A percentile compares a stretch with the other conserved stretches of the same genome.
Evolutionary conservation across 1,140 invertebrate genomes (phyloP).

Genomic region (Drosophila arawakana): DNA sequence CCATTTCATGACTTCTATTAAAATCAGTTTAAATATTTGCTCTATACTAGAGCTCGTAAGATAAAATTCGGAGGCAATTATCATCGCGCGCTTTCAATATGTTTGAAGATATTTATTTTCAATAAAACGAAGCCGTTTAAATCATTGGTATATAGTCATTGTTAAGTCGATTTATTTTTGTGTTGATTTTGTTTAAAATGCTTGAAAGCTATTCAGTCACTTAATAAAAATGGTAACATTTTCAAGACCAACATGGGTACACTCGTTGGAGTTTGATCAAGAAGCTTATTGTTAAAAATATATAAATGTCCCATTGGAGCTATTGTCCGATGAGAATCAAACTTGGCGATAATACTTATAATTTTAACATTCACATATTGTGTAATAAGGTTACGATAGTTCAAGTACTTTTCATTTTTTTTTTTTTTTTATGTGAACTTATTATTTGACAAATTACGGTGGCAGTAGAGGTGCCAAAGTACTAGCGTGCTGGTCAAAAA

Average conservation of each 20-base stretch:
- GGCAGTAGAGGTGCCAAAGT: too few species aligned
- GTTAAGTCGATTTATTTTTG: constrained; percentile 56
- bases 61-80: constrained; percentile 26
- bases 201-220: constrained; percentile 55
- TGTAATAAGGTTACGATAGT: too few species aligned
- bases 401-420: too few species aligned
- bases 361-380: too few species aligned
- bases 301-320: too few species aligned
- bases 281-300: constrained; percentile 50
- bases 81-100: constrained; percentile 37
- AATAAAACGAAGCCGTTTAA: constrained; percentile 54
- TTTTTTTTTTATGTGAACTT: too few species aligned
- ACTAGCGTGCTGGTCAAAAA: too few species aligned
- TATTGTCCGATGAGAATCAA: too few species aligned
- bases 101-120: constrained; percentile 56
- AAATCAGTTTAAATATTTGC: constrained; percentile 53
- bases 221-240: constrained; percentile 51
- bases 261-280: constrained; percentile 18
- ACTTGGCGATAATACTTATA: too few species aligned
- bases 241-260: constrained; percentile 47
- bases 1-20: constrained; percentile 61
- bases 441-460: too few species aligned
- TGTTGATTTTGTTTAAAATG: constrained; percentile 27
- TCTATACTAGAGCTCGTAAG: constrained; percentile 8
- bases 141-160: constrained; percentile 47